Base-by-base conservation (phyloP, 2,888 invertebrate genomes). In the Meliscaeva auricollis region DNA sequence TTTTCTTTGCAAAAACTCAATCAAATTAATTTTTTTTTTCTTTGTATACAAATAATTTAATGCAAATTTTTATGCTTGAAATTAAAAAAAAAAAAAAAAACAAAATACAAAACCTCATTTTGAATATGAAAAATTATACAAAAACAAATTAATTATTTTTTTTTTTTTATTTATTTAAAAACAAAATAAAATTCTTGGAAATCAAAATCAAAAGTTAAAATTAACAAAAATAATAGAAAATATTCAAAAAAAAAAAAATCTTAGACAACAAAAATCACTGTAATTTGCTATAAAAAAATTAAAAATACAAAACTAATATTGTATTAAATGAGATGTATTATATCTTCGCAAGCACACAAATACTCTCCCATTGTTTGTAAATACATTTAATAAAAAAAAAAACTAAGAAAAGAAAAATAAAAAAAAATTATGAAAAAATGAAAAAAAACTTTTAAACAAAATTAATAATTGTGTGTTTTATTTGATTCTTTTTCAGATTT, bases 281-380 rank as follows among this genome's bases (percentile, higher is more conserved):
- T 78, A 74, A 69, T 69, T 78, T 73, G 41, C 46, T 70, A 68
- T 48, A 46, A 79, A 22, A 50, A 48, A 46, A 30, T 3, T 3
- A 54, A 54, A 7, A 32, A 74, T 56, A 69, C 56, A 73, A 74
- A 60, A 62, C 22, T 44, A 74, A 72, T 76, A 80, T 73, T 78
- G 62, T 78, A 56, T 72, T 58, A 56, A 72, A 62, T 60, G 77
- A 77, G 66, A 54, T 68, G 64, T 60, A 62, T 41, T 54, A 73
- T 70, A 85, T 56, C 72, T 56, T 76, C 73, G 56, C 81, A 77
- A 76, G 81, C 81, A 85, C 76, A 77, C 73, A 79, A 74, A 84
- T 75, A 80, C 75, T 79, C 68, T 60, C 81, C 68, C 76, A 81
- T 85, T 81, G 80, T 85, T 85, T 85, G 85, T 85, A 84, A 79